Conservation (phyloP, 2,888 invertebrate genomes). For the Cataglyphis albicans region DNA sequence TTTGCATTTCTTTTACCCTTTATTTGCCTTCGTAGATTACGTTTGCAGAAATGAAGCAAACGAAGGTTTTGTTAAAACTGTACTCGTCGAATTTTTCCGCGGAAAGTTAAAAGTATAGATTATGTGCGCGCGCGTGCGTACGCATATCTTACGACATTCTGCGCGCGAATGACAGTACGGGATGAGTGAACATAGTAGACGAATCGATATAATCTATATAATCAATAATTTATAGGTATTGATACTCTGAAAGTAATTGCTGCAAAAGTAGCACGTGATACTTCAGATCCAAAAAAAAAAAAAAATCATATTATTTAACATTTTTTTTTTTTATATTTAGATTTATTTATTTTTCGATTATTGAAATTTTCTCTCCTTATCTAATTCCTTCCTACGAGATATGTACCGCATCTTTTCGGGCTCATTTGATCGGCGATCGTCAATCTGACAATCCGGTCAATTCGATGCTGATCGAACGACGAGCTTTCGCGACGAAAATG, state of each 20-base stretch:
- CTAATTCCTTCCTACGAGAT: background rate
- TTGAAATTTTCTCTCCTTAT: background rate
- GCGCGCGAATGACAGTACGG: constrained; percentile 37
- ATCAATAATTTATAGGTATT: background rate
- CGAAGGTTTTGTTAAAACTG: background rate
- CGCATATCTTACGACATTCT: constrained; percentile 72
- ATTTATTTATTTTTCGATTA: background rate
- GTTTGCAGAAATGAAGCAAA: constrained; percentile 54
- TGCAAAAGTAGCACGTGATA: background rate
- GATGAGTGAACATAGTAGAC: constrained; percentile 22
- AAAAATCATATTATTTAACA: background rate
- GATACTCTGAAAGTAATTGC: background rate
- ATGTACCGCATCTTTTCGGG: background rate
- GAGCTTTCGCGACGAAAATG: constrained; percentile 48
- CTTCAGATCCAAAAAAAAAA: too few species aligned
- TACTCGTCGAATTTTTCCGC: constrained; percentile 63
- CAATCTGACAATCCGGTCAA: constrained; percentile 18
- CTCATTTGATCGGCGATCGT: background rate
- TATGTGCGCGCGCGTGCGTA: constrained; percentile 74
- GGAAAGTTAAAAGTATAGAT: constrained; percentile 74
- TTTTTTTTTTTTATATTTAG: background rate
- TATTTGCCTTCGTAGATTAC: constrained; percentile 64
- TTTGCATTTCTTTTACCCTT: background rate
- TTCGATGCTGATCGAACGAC: constrained; percentile 24
- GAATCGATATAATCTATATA: constrained; percentile 1